These are phyloP conservation scores for Philhelius pedissequus DNA, from an alignment of 2,888 invertebrate species.

Conservation along the genomic window DNA sequence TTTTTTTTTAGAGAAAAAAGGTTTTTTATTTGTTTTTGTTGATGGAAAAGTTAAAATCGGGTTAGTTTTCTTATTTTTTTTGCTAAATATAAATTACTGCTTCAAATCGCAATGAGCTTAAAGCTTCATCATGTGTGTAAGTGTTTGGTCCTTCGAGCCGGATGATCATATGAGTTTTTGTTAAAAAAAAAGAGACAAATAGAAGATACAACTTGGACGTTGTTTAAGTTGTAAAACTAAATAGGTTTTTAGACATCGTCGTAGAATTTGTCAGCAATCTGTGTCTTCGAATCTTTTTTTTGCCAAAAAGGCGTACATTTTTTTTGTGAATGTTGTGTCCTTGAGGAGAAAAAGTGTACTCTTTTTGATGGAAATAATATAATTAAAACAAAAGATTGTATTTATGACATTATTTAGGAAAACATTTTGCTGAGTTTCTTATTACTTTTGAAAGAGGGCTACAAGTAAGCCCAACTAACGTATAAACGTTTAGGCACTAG, in stretches of 20 bases:
- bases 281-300: neutral
- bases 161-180: slow-evolving; percentile 38
- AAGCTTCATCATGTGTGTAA: neutral
- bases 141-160: slow-evolving; percentile 35
- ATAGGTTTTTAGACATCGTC: neutral
- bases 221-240: neutral
- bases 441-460: too few relatives aligned
- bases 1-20: neutral
- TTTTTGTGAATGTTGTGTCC: too few relatives aligned
- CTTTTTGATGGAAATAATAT: too few relatives aligned
- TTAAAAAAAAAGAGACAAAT: neutral
- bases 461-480: too few relatives aligned
- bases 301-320: too few relatives aligned
- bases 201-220: neutral
- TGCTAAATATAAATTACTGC: slow-evolving; percentile 16
- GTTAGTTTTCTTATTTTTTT: neutral
- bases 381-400: too few relatives aligned
- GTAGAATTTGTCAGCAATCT: slow-evolving; percentile 4
- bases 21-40: neutral
- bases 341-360: too few relatives aligned
- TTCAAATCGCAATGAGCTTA: neutral
- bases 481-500: too few relatives aligned
- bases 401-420: too few relatives aligned
- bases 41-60: slow-evolving; percentile 36
- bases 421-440: too few relatives aligned